Evolutionary conservation across 30 jellyfish, hydroid and myxozoan genomes (phyloP), one percentile per base, ranked within the genome.

Genomic region (Clytia hemisphaerica): DNA sequence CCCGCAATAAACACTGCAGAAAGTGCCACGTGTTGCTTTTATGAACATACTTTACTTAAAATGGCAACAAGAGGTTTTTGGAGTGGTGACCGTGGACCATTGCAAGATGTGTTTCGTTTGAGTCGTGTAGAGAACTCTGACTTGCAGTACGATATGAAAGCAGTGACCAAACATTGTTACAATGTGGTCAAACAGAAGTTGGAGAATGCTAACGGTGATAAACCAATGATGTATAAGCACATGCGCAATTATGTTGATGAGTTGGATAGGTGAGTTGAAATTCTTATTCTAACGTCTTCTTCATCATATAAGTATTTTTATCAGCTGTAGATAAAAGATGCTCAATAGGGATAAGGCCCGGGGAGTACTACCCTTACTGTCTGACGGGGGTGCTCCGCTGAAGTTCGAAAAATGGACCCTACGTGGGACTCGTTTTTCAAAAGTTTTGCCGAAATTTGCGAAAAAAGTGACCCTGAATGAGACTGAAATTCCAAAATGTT

Each of bases 31-130:
- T 89, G 98, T 49, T 46, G 88, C 35, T 77, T 89, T 14, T 76
- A 75, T 62, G 98, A 89, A 38, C 95, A 89, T 62, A 89, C 98
- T 0, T 53, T 89, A 19, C 36, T 89, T 54, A 80, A 81, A 58
- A 89, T 89, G 98, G 98, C 98, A 2, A 89, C 98, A 10, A 74
- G 98, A 25, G 98, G 98, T 18, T 89, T 89, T 59, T 89, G 98
- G 98, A 93, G 98, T 29, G 85, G 94, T 24, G 94, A 89, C 36
- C 71, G 73, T 77, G 98, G 98, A 3, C 78, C 80, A 33, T 63
- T 89, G 22, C 94, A 89, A 64, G 98, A 89, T 65, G 98, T 89
- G 33, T 89, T 89, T 47, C 84, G 98, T 3, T 71, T 93, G 7
- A 82, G 83, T 0, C 50, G 98, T 19, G 75, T 80, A 37, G 98